Percentiles rank a stretch among this genome's conserved stretches.
Evolutionary conservation across 1,140 invertebrate genomes (phyloP).

Genomic region (Drosophila lowei): DNA sequence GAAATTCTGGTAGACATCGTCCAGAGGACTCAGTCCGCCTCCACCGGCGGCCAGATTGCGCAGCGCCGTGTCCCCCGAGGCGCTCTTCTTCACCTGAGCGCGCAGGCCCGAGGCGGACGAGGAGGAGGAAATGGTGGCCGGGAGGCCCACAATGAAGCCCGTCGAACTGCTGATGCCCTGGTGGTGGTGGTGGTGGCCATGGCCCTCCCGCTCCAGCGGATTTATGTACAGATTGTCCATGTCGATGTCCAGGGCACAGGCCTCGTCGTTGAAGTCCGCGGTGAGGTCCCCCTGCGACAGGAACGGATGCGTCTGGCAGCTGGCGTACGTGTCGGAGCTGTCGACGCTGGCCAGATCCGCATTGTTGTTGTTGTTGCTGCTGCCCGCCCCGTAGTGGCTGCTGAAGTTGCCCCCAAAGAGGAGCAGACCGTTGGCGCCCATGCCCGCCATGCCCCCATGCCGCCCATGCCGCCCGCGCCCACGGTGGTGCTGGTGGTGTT

Average conservation of each 20-base stretch:
- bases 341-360: constrained; percentile 89
- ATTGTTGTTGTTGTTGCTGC: constrained; percentile 85
- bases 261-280: constrained; percentile 86
- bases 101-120: constrained; percentile 30
- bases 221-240: constrained; percentile 95
- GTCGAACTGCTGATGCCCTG: constrained; percentile 69
- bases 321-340: constrained; percentile 96
- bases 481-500: constrained; percentile 73
- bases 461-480: constrained; percentile 34
- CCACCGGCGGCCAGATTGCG: constrained; percentile 83
- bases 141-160: constrained; percentile 75
- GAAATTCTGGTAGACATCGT: constrained; percentile 85
- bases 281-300: constrained; percentile 92
- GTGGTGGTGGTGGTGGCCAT: constrained; percentile 29
- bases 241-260: constrained; percentile 84
- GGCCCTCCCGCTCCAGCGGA: constrained; percentile 88
- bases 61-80: constrained; percentile 89
- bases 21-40: constrained; percentile 80
- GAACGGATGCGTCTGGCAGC: constrained; percentile 97
- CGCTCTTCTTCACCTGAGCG: constrained; percentile 88
- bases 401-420: constrained; percentile 68
- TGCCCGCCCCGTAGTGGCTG: constrained; percentile 44
- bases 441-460: no score
- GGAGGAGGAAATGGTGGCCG: constrained; percentile 52
- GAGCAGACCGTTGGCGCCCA: constrained; percentile 46